phyloP scores from a whole-genome alignment of 2,113 vertebrate genomes.

The Catharus minimus region DNA sequence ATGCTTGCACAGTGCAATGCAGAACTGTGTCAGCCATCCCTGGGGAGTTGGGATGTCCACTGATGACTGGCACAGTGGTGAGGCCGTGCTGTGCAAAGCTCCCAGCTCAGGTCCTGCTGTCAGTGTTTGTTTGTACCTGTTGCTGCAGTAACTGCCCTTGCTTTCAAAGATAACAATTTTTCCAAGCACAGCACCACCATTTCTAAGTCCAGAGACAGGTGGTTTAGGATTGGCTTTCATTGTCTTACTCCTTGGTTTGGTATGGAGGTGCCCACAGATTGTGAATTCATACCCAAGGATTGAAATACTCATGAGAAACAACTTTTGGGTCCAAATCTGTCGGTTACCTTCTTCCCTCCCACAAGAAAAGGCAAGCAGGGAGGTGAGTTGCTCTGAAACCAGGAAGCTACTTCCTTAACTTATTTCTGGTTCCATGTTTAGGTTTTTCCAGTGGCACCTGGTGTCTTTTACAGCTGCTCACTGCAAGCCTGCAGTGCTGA shows the following conservation, averaged over 20 bases:
- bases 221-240: background rate
- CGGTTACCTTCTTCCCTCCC: background rate
- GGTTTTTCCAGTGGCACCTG: background rate
- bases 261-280: background rate
- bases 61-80: background rate
- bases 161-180: background rate
- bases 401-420: background rate
- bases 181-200: rapidly evolving
- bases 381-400: background rate
- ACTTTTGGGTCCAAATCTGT: background rate
- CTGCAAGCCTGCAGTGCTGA: background rate
- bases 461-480: background rate
- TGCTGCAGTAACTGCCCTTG: background rate
- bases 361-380: background rate
- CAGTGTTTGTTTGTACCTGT: background rate
- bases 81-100: background rate
- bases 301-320: background rate
- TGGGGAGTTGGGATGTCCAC: background rate
- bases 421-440: background rate
- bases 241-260: background rate
- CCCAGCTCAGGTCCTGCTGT: background rate
- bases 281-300: background rate
- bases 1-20: background rate
- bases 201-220: background rate
- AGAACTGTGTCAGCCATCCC: background rate